Percentiles rank a stretch among this genome's conserved stretches.
Evolutionary conservation across 2,888 invertebrate species (phyloP).

Genomic region (Anoplius nigerrimus): DNA sequence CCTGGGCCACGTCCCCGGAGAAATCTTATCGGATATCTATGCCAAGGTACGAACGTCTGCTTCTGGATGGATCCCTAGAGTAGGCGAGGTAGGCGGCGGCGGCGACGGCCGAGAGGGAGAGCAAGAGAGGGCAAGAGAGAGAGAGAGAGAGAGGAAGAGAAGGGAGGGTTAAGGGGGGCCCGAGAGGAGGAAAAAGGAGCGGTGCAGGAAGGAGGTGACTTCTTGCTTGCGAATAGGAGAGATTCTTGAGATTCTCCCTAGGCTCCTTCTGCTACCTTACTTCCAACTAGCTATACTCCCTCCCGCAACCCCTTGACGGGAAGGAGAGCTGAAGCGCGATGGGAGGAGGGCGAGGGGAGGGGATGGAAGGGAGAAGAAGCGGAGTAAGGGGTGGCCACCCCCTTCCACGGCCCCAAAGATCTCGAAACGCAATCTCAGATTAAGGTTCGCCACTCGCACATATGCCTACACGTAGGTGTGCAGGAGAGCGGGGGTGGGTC

Average conservation of each 20-base stretch:
- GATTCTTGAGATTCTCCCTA: slow-evolving; percentile 41
- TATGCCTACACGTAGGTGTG: slow-evolving; percentile 1
- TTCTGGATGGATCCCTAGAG: slow-evolving; percentile 42
- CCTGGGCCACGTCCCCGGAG: slow-evolving; percentile 49
- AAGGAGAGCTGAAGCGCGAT: too few species aligned
- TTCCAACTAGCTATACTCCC: slow-evolving; percentile 2
- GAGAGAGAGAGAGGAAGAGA: not conserved
- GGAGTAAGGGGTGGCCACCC: too few species aligned
- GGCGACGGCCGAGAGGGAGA: slow-evolving; percentile 8
- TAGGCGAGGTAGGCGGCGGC: slow-evolving; percentile 13
- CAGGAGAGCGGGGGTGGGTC: too few species aligned
- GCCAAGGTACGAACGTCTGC: slow-evolving; percentile 50
- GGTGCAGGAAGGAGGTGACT: slow-evolving; percentile 35
- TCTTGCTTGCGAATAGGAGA: slow-evolving; percentile 26
- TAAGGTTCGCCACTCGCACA: slow-evolving; percentile 39
- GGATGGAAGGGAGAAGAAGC: not conserved
- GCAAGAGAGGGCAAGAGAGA: slow-evolving; percentile 9
- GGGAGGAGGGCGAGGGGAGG: too few species aligned
- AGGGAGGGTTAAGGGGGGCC: not conserved
- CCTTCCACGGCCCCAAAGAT: slow-evolving; percentile 13
- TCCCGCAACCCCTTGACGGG: not conserved
- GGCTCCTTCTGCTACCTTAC: slow-evolving; percentile 6
- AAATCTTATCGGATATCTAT: slow-evolving; percentile 62
- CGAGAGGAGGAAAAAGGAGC: slow-evolving; percentile 25
- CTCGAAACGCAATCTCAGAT: slow-evolving; percentile 52